Evolutionary conservation across 2,113 vertebrate genomes (phyloP), one percentile per base, ranked within the genome.

Genomic region (Epinephelus fuscoguttatus): DNA sequence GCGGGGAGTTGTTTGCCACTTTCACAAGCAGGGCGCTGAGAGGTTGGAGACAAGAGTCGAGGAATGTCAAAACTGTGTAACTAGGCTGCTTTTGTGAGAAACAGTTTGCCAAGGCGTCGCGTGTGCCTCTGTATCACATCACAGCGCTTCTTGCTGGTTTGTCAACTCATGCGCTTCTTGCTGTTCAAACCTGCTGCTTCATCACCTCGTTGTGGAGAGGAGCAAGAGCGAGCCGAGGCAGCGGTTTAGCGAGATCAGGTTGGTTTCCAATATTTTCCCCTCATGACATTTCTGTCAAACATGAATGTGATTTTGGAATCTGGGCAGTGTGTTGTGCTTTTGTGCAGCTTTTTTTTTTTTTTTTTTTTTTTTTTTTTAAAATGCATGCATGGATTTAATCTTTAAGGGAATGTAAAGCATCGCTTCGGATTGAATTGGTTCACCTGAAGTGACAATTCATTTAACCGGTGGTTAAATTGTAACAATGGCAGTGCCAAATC

Each of bases 161-260:
- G 90, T 91, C 84, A 91, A 85, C 93, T 92, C 93, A 90, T 92
- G 90, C 90, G 93, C 92, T 86, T 90, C 82, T 81, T 45, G 80
- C 90, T 61, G 82, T 60, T 87, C 87, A 91, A 92, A 93, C 93
- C 94, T 94, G 93, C 94, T 94, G 94, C 92, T 95, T 92, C 94
- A 94, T 94, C 94, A 93, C 76, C 91, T 89, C 93, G 82, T 62
- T 84, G 91, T 81, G 90, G 49, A 80, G 60, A 82, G 90, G 88
- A 93, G 86, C 85, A 53, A 72, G 86, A 81, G 87, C 89, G 15
- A 85, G 78, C 87, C 78, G 88, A 93, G 83, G 85, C 93, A 83
- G 91, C 91, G 91, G 80, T 84, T 70, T 77, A 85, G 86, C 83
- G 71, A 81, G 74, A 92, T 67, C 94, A 94, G 94, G 94, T 94